Evolutionary conservation across 2,888 invertebrate genomes (phyloP).

Genomic region (Meta bourneti): DNA sequence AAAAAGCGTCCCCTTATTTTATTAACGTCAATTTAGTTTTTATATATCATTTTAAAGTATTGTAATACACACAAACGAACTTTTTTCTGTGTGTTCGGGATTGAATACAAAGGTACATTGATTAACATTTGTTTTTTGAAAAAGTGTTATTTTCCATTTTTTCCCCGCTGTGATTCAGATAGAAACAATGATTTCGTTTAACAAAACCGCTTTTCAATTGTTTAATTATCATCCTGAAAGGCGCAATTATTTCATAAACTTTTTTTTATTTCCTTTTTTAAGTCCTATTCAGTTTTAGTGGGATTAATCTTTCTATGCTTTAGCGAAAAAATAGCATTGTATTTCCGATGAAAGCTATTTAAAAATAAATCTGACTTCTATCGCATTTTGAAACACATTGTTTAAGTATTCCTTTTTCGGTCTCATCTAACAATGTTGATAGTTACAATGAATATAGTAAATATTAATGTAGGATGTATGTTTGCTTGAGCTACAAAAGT

Average conservation of each 20-base stretch:
- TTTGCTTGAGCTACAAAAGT: too few species aligned
- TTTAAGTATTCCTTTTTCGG: too few species aligned
- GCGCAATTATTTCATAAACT: neutral
- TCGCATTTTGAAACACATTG: too few species aligned
- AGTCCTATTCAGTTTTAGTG: neutral
- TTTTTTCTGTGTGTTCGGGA: neutral
- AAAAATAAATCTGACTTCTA: too few species aligned
- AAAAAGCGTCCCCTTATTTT: neutral
- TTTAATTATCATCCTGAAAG: slow-evolving; percentile 56
- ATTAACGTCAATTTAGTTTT: neutral
- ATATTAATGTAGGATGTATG: too few species aligned
- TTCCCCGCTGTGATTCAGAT: slow-evolving; percentile 20
- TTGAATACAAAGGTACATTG: neutral
- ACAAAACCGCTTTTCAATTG: slow-evolving; percentile 55
- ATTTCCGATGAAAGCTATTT: too few species aligned
- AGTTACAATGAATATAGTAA: too few species aligned
- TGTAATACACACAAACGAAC: neutral
- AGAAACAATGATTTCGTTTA: slow-evolving; percentile 57
- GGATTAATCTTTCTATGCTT: neutral
- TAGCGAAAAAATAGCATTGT: neutral
- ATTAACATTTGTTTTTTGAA: slow-evolving; percentile 20
- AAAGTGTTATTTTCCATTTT: neutral
- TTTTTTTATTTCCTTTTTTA: neutral
- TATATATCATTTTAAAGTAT: neutral
- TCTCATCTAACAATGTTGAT: too few species aligned